A percentile compares a stretch with the other conserved stretches of the same genome.
Conservation (phyloP, 2,888 invertebrate genomes). For the Pachycephus smyrnensis region DNA sequence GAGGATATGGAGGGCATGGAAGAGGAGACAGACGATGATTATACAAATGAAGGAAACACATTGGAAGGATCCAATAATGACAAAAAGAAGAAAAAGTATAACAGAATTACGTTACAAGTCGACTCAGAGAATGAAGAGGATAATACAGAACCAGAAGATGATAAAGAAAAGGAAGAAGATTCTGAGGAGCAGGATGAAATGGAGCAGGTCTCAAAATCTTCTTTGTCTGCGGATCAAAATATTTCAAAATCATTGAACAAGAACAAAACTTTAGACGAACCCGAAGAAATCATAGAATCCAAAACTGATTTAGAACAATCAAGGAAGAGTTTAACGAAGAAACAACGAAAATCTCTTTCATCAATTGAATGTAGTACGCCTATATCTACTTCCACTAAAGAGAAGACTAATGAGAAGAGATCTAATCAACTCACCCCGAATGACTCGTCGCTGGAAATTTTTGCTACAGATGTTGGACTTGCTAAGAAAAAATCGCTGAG, state of each 20-base stretch:
- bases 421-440: background rate
- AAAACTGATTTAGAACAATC: background rate
- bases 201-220: background rate
- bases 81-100: constrained; percentile 8
- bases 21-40: background rate
- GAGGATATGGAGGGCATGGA: constrained; percentile 13
- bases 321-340: background rate
- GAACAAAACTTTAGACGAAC: background rate
- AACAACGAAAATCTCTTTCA: background rate
- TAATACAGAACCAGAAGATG: background rate
- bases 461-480: background rate
- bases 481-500: background rate
- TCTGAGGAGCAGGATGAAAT: background rate
- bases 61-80: background rate
- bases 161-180: background rate
- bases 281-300: background rate
- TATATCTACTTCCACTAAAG: background rate
- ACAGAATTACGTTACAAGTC: background rate
- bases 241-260: background rate
- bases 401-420: background rate
- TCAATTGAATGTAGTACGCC: background rate
- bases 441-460: background rate
- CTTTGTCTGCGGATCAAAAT: background rate
- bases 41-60: background rate
- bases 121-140: constrained; percentile 17